Percentiles rank a stretch among this genome's conserved stretches.
Conservation (phyloP, 2,797 vertebrate species). For the Xiphorhynchus erythropygius region DNA sequence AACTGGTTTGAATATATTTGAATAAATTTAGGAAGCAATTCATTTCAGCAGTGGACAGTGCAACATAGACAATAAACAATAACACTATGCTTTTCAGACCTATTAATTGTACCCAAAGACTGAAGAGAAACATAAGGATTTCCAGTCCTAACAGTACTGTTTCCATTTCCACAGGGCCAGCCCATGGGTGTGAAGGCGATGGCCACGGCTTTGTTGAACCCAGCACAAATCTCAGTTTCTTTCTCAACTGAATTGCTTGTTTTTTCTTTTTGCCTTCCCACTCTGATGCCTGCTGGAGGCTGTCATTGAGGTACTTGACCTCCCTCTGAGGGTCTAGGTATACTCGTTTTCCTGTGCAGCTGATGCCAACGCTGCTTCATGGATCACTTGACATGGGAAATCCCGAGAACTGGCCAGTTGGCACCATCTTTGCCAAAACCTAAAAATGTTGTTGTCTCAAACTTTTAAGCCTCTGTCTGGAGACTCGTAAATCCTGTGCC, state of each 20-base stretch:
- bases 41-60: background rate
- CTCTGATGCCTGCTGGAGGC: background rate
- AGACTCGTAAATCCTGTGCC: background rate
- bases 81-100: background rate
- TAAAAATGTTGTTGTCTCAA: background rate
- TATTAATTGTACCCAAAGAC: background rate
- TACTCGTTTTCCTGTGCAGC: background rate
- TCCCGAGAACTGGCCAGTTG: background rate
- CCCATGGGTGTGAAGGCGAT: background rate
- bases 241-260: background rate
- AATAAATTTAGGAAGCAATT: conserved; percentile 49
- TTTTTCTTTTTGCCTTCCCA: background rate
- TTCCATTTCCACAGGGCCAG: background rate
- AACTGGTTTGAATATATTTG: conserved; percentile 22
- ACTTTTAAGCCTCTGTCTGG: background rate
- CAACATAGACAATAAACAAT: background rate
- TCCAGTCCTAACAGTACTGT: background rate
- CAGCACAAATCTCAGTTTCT: background rate
- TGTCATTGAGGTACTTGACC: background rate
- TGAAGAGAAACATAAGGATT: background rate
- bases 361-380: background rate
- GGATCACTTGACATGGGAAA: background rate
- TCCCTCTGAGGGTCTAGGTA: conserved; percentile 1
- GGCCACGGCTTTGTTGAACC: background rate
- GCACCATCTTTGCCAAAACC: background rate